Conservation (phyloP, 2,113 vertebrate genomes). For the Aegotheles bennettii region DNA sequence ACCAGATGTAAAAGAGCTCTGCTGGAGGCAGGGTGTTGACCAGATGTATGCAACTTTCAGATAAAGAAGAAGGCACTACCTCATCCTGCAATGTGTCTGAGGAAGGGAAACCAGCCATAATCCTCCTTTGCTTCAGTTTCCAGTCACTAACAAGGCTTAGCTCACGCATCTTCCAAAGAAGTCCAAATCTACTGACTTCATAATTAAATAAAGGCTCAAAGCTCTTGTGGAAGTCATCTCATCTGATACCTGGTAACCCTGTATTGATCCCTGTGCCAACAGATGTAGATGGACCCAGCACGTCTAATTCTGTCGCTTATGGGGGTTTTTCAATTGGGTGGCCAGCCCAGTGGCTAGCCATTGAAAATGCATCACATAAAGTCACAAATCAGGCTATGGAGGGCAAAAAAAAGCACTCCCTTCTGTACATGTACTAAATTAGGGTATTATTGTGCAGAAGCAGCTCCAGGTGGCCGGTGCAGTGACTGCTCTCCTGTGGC, state of each 20-base stretch:
- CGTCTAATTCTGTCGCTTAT: fast-evolving
- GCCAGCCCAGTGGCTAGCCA: neutral
- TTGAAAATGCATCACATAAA: neutral
- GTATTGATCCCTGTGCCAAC: neutral
- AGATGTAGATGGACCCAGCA: neutral
- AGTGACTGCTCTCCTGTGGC: neutral
- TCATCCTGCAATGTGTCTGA: neutral
- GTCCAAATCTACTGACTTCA: neutral
- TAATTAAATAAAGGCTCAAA: neutral
- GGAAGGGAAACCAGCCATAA: neutral
- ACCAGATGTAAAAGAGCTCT: neutral
- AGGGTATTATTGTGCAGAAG: neutral
- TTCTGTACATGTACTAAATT: neutral
- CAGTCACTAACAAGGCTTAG: neutral
- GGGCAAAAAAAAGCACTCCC: neutral
- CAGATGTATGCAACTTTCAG: neutral
- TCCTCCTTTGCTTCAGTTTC: neutral
- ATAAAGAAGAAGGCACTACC: neutral
- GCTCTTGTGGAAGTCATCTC: neutral
- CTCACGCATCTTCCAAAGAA: neutral
- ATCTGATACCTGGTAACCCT: neutral
- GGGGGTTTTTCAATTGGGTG: neutral
- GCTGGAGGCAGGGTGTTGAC: neutral
- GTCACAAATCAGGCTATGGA: neutral
- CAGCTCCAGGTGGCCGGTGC: neutral